These are phyloP conservation scores for Nylanderia fulva DNA, from an alignment of 1,140 invertebrate species.

Conservation along the genomic window DNA sequence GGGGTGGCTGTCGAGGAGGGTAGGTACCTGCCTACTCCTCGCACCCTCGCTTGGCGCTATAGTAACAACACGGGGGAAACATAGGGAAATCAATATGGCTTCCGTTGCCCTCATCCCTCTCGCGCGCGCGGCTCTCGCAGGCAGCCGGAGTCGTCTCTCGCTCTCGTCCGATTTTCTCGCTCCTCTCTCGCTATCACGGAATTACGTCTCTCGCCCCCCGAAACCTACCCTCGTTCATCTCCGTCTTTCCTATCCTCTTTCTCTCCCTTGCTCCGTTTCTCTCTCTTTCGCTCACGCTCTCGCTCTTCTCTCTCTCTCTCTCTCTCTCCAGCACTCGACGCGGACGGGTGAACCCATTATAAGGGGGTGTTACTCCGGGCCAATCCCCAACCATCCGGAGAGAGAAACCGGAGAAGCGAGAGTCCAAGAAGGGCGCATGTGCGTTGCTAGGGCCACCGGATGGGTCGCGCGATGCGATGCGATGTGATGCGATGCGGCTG, in stretches of 20 bases:
- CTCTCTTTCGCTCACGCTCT: constrained; percentile 46
- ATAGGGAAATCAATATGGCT: constrained; percentile 87
- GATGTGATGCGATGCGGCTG: constrained; percentile 9
- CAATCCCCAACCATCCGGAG: constrained; percentile 85
- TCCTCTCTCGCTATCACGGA: constrained; percentile 42
- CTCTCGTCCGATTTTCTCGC: constrained; percentile 58
- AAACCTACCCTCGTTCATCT: constrained; percentile 60
- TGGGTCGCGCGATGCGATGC: constrained; percentile 75
- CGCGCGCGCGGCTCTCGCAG: constrained; percentile 69
- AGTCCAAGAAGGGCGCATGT: constrained; percentile 84
- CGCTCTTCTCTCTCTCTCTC: constrained; percentile 40
- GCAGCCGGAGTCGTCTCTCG: constrained; percentile 55
- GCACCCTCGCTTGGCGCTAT: constrained; percentile 84
- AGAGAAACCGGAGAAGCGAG: constrained; percentile 75
- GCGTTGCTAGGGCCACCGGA: constrained; percentile 85
- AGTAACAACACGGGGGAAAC: constrained; percentile 86
- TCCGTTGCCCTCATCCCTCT: constrained; percentile 84
- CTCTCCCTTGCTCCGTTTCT: too few species aligned
- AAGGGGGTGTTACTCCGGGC: constrained; percentile 86
- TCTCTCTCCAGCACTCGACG: constrained; percentile 75
- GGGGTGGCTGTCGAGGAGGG: constrained; percentile 69
- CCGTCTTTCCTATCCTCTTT: constrained; percentile 31
- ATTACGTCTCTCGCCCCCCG: constrained; percentile 50
- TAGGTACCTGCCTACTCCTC: constrained; percentile 80
- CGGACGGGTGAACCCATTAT: constrained; percentile 86